A percentile compares a stretch with the other conserved stretches of the same genome.
Conservation (phyloP, 1,140 invertebrate genomes). For the Dendroctonus valens region DNA sequence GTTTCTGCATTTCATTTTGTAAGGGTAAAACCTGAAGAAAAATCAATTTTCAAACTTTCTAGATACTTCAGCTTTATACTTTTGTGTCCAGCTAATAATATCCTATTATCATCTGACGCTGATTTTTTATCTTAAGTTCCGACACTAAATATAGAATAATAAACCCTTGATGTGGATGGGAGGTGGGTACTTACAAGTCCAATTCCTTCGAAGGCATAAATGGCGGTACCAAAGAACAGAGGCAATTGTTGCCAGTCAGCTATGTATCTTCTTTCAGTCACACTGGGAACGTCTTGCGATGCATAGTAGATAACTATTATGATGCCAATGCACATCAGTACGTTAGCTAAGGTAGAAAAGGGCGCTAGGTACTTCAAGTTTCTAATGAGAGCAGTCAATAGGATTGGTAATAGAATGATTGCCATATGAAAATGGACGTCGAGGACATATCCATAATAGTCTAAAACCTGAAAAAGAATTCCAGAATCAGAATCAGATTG, state of each 20-base stretch:
- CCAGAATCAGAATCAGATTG: too few relatives aligned
- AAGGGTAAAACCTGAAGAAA: constrained; percentile 74
- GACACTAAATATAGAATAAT: too few relatives aligned
- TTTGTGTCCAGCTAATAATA: not conserved
- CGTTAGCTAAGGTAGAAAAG: constrained; percentile 67
- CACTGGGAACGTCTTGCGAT: constrained; percentile 61
- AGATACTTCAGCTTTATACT: not conserved
- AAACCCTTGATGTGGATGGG: too few relatives aligned
- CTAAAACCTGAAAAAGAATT: constrained; percentile 58
- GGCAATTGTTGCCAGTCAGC: constrained; percentile 56
- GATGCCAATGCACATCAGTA: constrained; percentile 65
- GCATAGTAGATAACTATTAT: constrained; percentile 70
- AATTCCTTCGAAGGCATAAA: constrained; percentile 80
- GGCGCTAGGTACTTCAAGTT: constrained; percentile 74
- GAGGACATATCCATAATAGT: constrained; percentile 59
- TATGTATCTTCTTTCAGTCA: constrained; percentile 47
- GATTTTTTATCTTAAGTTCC: too few relatives aligned
- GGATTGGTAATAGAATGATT: constrained; percentile 67
- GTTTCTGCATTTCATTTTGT: constrained; percentile 87
- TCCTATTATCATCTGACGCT: not conserved
- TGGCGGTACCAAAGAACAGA: constrained; percentile 73
- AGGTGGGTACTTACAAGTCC: constrained; percentile 56
- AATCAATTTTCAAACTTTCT: not conserved
- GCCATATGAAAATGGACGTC: constrained; percentile 69
- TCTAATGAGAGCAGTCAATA: constrained; percentile 71